A percentile compares a stretch with the other conserved stretches of the same genome.
phyloP scores from a whole-genome alignment of 2,888 invertebrate genomes.

The Pristionchus maxplancki region DNA sequence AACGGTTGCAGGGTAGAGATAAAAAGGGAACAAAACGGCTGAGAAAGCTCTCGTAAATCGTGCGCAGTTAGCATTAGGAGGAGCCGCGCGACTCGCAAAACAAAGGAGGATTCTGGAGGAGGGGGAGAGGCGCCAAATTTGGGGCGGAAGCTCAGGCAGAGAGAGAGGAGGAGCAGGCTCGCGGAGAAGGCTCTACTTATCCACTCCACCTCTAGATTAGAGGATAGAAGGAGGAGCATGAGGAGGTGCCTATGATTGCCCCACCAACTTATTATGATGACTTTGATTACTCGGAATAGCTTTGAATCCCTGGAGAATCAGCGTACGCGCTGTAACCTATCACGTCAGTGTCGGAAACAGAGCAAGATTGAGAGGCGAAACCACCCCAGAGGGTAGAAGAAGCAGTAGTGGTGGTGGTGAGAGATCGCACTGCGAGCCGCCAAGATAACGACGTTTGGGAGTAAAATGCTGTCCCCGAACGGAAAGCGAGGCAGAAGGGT shows the following conservation, averaged over 20 bases:
- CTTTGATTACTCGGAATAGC: background rate
- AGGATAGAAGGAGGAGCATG: background rate
- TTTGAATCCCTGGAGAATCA: background rate
- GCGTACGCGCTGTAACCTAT: background rate
- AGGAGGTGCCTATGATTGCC: background rate
- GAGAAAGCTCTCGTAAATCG: background rate
- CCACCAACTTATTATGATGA: background rate
- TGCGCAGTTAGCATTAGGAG: background rate
- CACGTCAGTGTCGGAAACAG: background rate
- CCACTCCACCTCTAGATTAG: conserved; percentile 19
- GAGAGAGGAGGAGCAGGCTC: background rate
- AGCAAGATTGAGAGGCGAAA: background rate
- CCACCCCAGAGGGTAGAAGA: background rate
- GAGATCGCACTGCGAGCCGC: background rate
- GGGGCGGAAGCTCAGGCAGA: background rate
- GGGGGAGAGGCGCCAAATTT: background rate
- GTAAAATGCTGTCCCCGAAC: conserved; percentile 10
- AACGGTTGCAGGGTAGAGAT: background rate
- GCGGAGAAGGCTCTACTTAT: background rate
- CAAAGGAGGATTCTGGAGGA: background rate
- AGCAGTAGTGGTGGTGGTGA: background rate
- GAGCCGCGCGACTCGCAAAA: background rate
- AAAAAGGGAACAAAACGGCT: background rate
- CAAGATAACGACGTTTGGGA: conserved; percentile 49
- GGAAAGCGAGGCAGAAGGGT: background rate